Base-by-base conservation (phyloP, 2,888 invertebrate species). In the Mimas tiliae region DNA sequence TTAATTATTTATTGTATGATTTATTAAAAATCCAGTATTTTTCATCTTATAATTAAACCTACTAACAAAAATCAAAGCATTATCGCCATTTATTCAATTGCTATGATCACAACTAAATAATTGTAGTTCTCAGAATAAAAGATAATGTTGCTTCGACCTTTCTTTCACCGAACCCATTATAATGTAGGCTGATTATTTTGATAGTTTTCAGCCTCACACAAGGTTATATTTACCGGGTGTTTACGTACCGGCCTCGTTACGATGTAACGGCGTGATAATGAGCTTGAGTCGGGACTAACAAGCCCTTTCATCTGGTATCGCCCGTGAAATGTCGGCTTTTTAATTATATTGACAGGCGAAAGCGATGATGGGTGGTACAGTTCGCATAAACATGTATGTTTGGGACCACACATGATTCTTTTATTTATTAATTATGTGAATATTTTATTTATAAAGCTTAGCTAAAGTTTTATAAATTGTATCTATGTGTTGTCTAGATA, bases 311-410 rank as follows among this genome's bases (percentile, higher is more conserved):
- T 84, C 81, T 75, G 79, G 80, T 73, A 78, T 76, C 78, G 79
- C 71, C 79, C 77, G 82, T 82, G 81, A 81, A 83, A 81, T 76
- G 82, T 78, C 77, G 79, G 78, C 76, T 81, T 83, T 84, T 85
- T 86, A 88, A 88, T 89, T 88, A 89, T 82, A 86, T 84, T 87
- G 89, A 89, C 88, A 85, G 84, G 81, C 77, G 83, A 81, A 85
- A 83, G 81, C 77, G 83, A 81, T 85, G 85, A 84, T 72, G 72
- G 53, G 75, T 77, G 16, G 58, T 65, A 69, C 58, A 62, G 58
- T 64, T 47, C 58, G 65, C 62, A 50, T 19, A 53, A 53, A 52
- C 33, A 66, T 33, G 38, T 42, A 53, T 72, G 71, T 73, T 72
- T 71, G 68, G 70, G 72, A 72, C 74, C 70, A 72, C 72, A 74